Base-by-base conservation (phyloP, 1,140 invertebrate genomes). In the Cyclargus thomasi region DNA sequence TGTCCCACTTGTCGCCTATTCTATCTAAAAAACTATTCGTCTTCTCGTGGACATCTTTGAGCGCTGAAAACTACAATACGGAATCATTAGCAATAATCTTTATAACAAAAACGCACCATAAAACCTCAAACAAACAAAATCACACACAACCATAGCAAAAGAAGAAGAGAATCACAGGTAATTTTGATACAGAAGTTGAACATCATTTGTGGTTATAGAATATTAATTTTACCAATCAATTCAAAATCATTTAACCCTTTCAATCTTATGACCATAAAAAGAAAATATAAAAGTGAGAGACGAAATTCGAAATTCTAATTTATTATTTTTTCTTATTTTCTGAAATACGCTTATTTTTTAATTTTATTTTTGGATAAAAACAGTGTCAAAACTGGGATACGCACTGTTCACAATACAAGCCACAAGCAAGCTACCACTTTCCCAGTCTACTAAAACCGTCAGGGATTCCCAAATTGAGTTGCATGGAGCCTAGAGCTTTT, bases 11-110 rank as follows among this genome's bases (percentile, higher is more conserved):
- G 0, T 89, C 90, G 78, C 93, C 93, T 1, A 95, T 88, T 73
- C 91, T 92, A 62, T 93, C 91, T 63, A 95, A 83, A 6, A 95
- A 74, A 72, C 91, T 92, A 75, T 94, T 94, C 10, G 93, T 93
- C 66, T 91, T 92, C 53, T 88, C 91, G 67, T 92, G 91, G 1
- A 94, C 91, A 67, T 93, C 91, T 67, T 90, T 88, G 18, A 95
- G 77, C 1, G 92, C 93, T 55, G 93, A 92, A 77, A 94, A 93
- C 94, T 95, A 75, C n/a, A 67, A 55, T 18, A 55, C 18, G 3
- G 17, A 18, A 59, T 59, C 11, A 59, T 11, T 20, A 59, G 21
- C 1, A n/a, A 16, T 18, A 17, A 53, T n/a, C 16, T 7, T 4
- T 4, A 16, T 47, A 47, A 16, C 0, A 3, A 2, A 14, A 47